These are phyloP conservation scores for Pseudococcus longispinus DNA, from an alignment of 2,888 invertebrate species.

Conservation along the genomic window DNA sequence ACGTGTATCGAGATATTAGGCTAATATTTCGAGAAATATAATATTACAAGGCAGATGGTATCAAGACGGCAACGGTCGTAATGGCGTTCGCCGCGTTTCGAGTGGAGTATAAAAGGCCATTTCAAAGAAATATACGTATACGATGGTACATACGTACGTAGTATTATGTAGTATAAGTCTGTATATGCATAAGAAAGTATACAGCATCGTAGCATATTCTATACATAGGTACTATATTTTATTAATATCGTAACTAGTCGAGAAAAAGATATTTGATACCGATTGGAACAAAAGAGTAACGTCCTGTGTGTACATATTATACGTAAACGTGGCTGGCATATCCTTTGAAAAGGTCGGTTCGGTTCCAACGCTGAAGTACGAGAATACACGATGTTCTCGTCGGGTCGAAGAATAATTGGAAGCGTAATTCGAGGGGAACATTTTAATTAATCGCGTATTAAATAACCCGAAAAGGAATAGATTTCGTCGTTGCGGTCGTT, in stretches of 20 bases:
- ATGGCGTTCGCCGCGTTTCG: neutral
- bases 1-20: slow-evolving; percentile 40
- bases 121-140: neutral
- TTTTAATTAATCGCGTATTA: slow-evolving; percentile 28
- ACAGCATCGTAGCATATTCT: neutral
- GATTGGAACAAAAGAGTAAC: neutral
- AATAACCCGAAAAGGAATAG: slow-evolving; percentile 3
- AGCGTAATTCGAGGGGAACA: neutral
- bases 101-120: neutral
- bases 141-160: neutral
- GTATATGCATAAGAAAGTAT: neutral
- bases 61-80: neutral
- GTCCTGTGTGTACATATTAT: neutral
- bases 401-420: neutral
- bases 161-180: neutral
- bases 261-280: neutral
- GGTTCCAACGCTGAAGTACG: neutral
- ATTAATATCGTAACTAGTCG: slow-evolving; percentile 24
- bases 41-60: slow-evolving; percentile 32
- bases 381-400: neutral
- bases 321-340: neutral
- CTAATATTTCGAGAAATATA: slow-evolving; percentile 20
- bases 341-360: neutral
- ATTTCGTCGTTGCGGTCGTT: neutral
- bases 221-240: slow-evolving; percentile 14